Base-by-base conservation (phyloP, 2,888 invertebrate genomes). In the Agriopis aurantiaria region DNA sequence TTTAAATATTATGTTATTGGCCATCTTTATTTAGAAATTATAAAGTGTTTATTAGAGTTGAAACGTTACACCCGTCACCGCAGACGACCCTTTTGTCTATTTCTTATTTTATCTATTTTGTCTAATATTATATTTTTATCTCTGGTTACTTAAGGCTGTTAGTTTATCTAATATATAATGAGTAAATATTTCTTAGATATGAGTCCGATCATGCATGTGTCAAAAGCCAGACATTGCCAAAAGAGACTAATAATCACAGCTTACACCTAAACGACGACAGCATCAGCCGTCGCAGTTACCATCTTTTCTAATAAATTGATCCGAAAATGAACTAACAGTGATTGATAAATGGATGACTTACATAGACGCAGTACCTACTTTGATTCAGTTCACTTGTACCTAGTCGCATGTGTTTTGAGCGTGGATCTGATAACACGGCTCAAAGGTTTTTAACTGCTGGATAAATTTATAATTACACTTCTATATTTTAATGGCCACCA, bases 181-280 rank as follows among this genome's bases (percentile, higher is more conserved):
- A 23, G 2, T 23, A 23, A 23, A 23, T 23, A 23, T 23, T 23
- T 23, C 17, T 23, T 23, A 23, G 17, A 23, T 23, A 23, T 23
- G 17, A 23, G 17, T 23, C 17, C 17, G 2, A 2, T 23, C 17
- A 23, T 23, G 17, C 17, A 23, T 1, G 0, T 23, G 17, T 23
- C 17, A 23, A 23, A 23, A 23, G 17, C 17, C 17, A 23, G 17
- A 23, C 0, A 23, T 46, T 3, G 33, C 33, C 10, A 46, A 46
- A 46, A 46, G 46, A 46, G 9, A 10, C 46, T 46, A 46, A 11
- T 11, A 55, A n/a, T 9, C 8, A 23, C 14, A 40, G 8, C 8
- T 49, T 49, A 12, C 63, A 69, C 67, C 72, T 57, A 62, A 67
- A 71, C 57, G 56, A 64, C 46, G 58, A 2, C 62, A 56, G 61